phyloP scores from a whole-genome alignment of 2,797 vertebrate genomes.

The Champsocephalus gunnari region DNA sequence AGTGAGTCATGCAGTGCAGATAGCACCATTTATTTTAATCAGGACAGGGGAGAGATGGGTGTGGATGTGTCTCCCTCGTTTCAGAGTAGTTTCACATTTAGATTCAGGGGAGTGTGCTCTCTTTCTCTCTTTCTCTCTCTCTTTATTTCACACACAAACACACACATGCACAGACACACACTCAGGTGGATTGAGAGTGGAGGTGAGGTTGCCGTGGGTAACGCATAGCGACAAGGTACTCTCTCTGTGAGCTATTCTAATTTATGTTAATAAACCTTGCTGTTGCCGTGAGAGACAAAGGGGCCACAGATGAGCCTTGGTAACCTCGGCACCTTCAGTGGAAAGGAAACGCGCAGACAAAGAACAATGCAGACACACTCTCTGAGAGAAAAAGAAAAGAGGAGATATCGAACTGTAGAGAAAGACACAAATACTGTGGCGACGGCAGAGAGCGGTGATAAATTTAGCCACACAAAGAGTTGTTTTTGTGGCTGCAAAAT shows the following conservation, averaged over 20 bases:
- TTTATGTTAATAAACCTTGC: slow-evolving; percentile 88
- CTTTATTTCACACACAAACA: slow-evolving; percentile 30
- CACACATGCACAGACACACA: slow-evolving; percentile 36
- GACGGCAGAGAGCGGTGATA: slow-evolving; percentile 72
- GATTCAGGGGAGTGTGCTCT: slow-evolving; percentile 73
- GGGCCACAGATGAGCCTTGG: slow-evolving; percentile 82
- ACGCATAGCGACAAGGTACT: slow-evolving; percentile 84
- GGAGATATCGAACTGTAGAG: slow-evolving; percentile 71
- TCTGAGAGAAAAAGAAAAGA: slow-evolving; percentile 41
- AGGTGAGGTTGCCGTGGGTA: slow-evolving; percentile 84
- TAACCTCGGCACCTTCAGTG: slow-evolving; percentile 80
- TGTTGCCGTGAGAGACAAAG: slow-evolving; percentile 84
- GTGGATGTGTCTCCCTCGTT: slow-evolving; percentile 80
- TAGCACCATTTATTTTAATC: slow-evolving; percentile 88
- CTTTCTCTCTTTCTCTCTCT: slow-evolving; percentile 20
- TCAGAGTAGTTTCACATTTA: slow-evolving; percentile 82
- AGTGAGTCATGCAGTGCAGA: slow-evolving; percentile 85
- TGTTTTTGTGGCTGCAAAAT: slow-evolving; percentile 77
- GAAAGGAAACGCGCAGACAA: slow-evolving; percentile 72
- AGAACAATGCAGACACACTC: slow-evolving; percentile 67
- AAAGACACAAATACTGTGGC: slow-evolving; percentile 73
- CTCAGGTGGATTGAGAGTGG: slow-evolving; percentile 79
- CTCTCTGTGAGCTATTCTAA: slow-evolving; percentile 86
- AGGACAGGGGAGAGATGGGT: slow-evolving; percentile 82
- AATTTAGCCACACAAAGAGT: slow-evolving; percentile 81